A percentile compares a stretch with the other conserved stretches of the same genome.
Evolutionary conservation across 23 tunicate species (phyloP).

Genomic region (Clavelina lepadiformis): DNA sequence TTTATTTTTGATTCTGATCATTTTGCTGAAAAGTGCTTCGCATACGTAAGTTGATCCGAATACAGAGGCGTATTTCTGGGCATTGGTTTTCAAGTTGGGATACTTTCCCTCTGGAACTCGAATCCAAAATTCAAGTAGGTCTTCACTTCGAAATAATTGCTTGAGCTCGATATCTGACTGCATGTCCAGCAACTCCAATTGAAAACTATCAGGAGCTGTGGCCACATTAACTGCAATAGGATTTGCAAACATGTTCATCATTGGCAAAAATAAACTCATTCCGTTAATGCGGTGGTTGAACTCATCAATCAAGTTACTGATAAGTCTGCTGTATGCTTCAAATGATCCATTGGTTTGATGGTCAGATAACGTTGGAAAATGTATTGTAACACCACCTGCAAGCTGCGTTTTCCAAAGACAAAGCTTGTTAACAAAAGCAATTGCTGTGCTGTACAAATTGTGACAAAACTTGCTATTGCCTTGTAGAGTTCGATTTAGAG

Average conservation of each 20-base stretch:
- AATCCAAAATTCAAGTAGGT: too few relatives aligned
- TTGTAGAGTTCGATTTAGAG: slow-evolving; percentile 32
- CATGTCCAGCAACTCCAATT: slow-evolving; percentile 41
- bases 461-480: too few relatives aligned
- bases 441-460: slow-evolving; percentile 27
- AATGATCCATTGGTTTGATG: too few relatives aligned
- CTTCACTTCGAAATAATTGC: slow-evolving; percentile 22
- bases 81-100: slow-evolving; percentile 38
- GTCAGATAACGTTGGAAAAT: slow-evolving; percentile 28
- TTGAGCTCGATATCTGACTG: slow-evolving; percentile 39
- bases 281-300: slow-evolving; percentile 15
- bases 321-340: slow-evolving; percentile 24
- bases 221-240: slow-evolving; percentile 34
- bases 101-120: too few relatives aligned
- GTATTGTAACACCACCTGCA: slow-evolving; percentile 28
- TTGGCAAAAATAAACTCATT: slow-evolving; percentile 35
- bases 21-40: slow-evolving; percentile 52
- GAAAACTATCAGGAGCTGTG: slow-evolving; percentile 39
- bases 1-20: slow-evolving; percentile 45
- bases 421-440: slow-evolving; percentile 37
- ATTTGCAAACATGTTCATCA: slow-evolving; percentile 33
- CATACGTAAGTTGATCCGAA: slow-evolving; percentile 42
- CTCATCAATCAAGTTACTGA: slow-evolving; percentile 19
- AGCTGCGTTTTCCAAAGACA: slow-evolving; percentile 44
- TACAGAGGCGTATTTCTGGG: slow-evolving; percentile 27